phyloP scores from a whole-genome alignment of 2,797 vertebrate genomes.

The Darevskia mixta region DNA sequence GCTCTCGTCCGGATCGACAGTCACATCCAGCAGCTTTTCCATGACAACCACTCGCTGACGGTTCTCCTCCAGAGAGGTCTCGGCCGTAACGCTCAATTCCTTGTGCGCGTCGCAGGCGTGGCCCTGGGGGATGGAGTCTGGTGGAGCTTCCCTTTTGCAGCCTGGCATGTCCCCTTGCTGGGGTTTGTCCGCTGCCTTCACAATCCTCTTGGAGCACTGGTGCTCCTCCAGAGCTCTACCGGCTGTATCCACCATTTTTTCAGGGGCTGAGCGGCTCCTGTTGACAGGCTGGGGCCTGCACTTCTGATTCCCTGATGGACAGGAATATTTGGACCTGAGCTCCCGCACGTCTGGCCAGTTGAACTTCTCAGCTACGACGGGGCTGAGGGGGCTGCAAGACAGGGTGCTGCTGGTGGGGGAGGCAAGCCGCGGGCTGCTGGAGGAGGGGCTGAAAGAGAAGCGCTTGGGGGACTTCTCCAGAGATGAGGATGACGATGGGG shows the following conservation, averaged over 20 bases:
- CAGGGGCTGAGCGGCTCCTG: slow-evolving; percentile 80
- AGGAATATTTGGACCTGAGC: slow-evolving; percentile 87
- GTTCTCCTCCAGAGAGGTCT: slow-evolving; percentile 74
- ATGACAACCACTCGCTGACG: slow-evolving; percentile 81
- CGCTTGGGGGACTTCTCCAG: slow-evolving; percentile 63
- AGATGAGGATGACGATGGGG: neutral
- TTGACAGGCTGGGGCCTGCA: slow-evolving; percentile 54
- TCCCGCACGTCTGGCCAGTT: slow-evolving; percentile 91
- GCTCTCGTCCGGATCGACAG: slow-evolving; percentile 45
- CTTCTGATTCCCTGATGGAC: neutral
- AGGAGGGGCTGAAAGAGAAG: slow-evolving; percentile 56
- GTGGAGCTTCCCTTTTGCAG: slow-evolving; percentile 46
- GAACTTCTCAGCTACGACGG: slow-evolving; percentile 82
- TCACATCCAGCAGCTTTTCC: slow-evolving; percentile 75
- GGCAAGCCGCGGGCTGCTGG: slow-evolving; percentile 68
- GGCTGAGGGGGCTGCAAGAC: slow-evolving; percentile 80
- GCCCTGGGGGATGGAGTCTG: slow-evolving; percentile 60
- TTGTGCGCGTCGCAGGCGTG: neutral
- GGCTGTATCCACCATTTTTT: slow-evolving; percentile 72
- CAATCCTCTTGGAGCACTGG: slow-evolving; percentile 46
- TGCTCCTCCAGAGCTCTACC: slow-evolving; percentile 28
- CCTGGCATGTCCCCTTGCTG: neutral
- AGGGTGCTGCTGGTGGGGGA: slow-evolving; percentile 50
- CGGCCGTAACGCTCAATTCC: slow-evolving; percentile 70
- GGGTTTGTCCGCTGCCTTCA: neutral